Base-by-base conservation (phyloP, 2,888 invertebrate species). In the Macroteleia sp. region DNA sequence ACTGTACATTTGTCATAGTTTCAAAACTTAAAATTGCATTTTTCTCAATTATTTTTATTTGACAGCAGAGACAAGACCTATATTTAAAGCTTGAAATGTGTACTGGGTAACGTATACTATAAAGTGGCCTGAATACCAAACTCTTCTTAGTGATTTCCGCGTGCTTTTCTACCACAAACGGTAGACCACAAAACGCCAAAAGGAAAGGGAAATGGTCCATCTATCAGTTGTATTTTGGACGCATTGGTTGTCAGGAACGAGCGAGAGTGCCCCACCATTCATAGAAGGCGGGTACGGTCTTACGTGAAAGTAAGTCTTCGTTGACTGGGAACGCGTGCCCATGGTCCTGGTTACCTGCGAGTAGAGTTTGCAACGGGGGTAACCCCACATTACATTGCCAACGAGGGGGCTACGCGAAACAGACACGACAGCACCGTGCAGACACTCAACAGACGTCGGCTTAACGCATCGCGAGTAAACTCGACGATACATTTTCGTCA, bases 291-390 rank as follows among this genome's bases (percentile, higher is more conserved):
- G 80, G 77, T 76, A 69, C 69, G 78, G 75, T 82, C 82, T 81
- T 82, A 81, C 79, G 81, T 82, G 81, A 83, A 82, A 83, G 81
- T 82, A 82, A 82, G 82, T 83, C 81, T 81, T 81, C 82, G 83
- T 85, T 84, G 85, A 85, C 84, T 86, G 85, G 79, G 83, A 86
- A 85, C 86, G 84, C 86, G 85, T 85, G 85, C 83, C 84, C 83
- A 80, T 77, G 77, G 81, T 74, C 78, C 78, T 77, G 83, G 79
- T 81, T 79, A 73, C 74, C 69, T 70, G 76, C 59, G 69, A 66
- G 42, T 59, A 32, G 74, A 69, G 64, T 76, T 74, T 74, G 73
- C 69, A 79, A 79, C 57, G 77, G 79, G 77, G 81, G 79, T 81
- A 81, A 77, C 81, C 74, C 79, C 79, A 81, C 80, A 74, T 77